Evolutionary conservation across 2,888 invertebrate genomes (phyloP).

Genomic region (Drosophila acutilabella): DNA sequence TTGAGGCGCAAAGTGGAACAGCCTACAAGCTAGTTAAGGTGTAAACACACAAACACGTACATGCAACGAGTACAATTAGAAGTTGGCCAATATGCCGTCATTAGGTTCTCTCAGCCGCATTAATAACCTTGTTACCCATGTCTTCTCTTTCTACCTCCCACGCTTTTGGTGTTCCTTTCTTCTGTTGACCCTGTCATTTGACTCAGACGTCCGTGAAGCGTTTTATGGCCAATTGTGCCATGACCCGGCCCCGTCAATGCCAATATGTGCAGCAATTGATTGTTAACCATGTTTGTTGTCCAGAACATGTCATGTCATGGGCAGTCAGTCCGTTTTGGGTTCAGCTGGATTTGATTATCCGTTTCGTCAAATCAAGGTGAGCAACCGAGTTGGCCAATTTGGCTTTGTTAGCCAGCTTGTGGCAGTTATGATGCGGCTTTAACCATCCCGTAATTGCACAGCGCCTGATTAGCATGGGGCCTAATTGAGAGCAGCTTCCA

Average conservation of each 20-base stretch:
- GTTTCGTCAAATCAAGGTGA: slow-evolving; percentile 47
- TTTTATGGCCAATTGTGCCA: slow-evolving; percentile 48
- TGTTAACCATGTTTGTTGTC: slow-evolving; percentile 44
- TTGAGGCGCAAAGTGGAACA: not conserved
- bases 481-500: slow-evolving; percentile 15
- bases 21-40: slow-evolving; percentile 9
- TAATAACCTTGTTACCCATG: slow-evolving; percentile 5
- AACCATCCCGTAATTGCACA: slow-evolving; percentile 16
- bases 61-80: slow-evolving; percentile 5
- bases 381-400: not conserved
- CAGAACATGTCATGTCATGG: slow-evolving; percentile 13
- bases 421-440: slow-evolving; percentile 44
- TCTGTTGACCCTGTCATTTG: not conserved
- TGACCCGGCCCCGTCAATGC: slow-evolving; percentile 39
- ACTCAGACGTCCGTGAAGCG: slow-evolving; percentile 27
- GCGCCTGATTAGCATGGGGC: slow-evolving; percentile 27
- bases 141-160: not conserved
- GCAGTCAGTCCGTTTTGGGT: slow-evolving; percentile 4
- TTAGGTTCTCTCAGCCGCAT: slow-evolving; percentile 2
- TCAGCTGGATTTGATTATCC: slow-evolving; percentile 46
- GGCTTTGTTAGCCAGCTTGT: slow-evolving; percentile 17
- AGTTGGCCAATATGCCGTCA: slow-evolving; percentile 17
- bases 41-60: not conserved
- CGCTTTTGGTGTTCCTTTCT: not conserved
- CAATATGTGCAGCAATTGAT: slow-evolving; percentile 63